Evolutionary conservation across 2,113 vertebrate genomes (phyloP).

Genomic region (Spermophilus dauricus): DNA sequence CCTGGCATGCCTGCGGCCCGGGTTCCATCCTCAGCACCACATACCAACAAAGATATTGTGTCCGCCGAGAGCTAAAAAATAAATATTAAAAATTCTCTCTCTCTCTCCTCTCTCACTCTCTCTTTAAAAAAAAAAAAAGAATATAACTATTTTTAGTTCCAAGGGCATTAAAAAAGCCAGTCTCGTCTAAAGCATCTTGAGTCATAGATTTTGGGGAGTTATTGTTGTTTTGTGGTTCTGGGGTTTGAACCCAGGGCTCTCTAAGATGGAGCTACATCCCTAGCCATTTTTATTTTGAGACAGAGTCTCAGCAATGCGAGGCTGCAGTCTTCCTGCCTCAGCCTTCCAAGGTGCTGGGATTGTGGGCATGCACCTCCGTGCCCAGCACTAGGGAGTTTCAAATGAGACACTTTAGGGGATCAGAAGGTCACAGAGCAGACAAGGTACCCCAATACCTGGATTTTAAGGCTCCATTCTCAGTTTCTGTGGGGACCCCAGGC

Average conservation of each 20-base stretch:
- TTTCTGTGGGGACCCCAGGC: constrained; percentile 59
- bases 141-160: not conserved
- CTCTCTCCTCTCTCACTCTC: too few relatives aligned
- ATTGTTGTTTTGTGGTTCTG: not conserved
- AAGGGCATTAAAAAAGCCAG: not conserved
- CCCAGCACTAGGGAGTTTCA: not conserved
- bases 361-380: not conserved
- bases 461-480: constrained; percentile 50
- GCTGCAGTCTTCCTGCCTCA: not conserved
- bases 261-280: not conserved
- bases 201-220: not conserved
- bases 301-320: not conserved
- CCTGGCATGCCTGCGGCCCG: too few relatives aligned
- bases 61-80: too few relatives aligned
- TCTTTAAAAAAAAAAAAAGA: not conserved
- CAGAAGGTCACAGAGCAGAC: not conserved
- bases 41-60: too few relatives aligned
- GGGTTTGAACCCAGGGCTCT: not conserved
- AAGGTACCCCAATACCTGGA: constrained; percentile 82
- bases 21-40: too few relatives aligned
- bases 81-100: too few relatives aligned
- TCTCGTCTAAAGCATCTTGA: not conserved
- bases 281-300: not conserved
- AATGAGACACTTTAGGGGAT: not conserved
- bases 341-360: not conserved